phyloP scores from a whole-genome alignment of 1,140 invertebrate species.

The Eumeta japonica region DNA sequence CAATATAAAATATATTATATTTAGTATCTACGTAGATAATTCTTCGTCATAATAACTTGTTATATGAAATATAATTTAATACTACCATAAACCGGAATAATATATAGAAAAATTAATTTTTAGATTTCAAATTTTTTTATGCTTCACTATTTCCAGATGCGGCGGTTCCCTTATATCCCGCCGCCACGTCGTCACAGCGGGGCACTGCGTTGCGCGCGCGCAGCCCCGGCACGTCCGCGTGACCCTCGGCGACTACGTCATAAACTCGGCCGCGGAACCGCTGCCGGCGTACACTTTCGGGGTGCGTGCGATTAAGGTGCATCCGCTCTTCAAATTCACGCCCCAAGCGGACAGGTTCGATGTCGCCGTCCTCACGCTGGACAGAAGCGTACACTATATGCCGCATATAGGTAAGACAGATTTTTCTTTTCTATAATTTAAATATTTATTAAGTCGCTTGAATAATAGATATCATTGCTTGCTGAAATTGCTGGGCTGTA shows the following conservation, averaged over 20 bases:
- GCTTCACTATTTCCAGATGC: constrained; percentile 75
- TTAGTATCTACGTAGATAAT: too few relatives aligned
- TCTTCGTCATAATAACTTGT: too few relatives aligned
- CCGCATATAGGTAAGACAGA: constrained; percentile 73
- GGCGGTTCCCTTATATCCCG: constrained; percentile 91
- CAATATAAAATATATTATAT: too few relatives aligned
- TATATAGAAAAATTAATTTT: too few relatives aligned
- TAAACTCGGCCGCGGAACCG: constrained; percentile 88
- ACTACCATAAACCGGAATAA: too few relatives aligned
- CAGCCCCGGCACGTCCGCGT: constrained; percentile 87
- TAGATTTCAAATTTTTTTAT: too few relatives aligned
- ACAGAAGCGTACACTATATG: constrained; percentile 84
- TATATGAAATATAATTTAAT: too few relatives aligned
- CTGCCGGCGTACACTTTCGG: constrained; percentile 88
- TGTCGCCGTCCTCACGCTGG: constrained; percentile 85
- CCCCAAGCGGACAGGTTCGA: constrained; percentile 88
- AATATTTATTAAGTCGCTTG: constrained; percentile 1
- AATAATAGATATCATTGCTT: too few relatives aligned
- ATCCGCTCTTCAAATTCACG: constrained; percentile 94
- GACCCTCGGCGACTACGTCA: constrained; percentile 89
- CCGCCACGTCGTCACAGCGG: constrained; percentile 92
- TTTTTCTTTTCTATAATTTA: not conserved
- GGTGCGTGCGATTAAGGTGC: constrained; percentile 83
- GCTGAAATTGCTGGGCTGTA: too few relatives aligned
- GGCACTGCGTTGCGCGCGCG: constrained; percentile 92